Base-by-base conservation (phyloP, 1,140 invertebrate genomes). In the Drosophila bifasciata region DNA sequence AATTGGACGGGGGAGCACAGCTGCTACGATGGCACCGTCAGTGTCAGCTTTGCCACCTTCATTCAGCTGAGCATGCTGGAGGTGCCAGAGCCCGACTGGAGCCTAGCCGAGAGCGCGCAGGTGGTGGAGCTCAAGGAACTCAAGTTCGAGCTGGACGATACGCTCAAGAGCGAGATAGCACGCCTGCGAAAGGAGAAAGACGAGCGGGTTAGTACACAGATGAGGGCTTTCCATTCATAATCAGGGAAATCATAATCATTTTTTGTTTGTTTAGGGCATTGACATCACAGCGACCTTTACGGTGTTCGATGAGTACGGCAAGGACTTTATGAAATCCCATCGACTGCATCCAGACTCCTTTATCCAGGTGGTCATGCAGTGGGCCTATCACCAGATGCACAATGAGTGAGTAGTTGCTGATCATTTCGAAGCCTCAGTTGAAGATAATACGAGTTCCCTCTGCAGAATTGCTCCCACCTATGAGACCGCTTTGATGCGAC, bases 311-410 rank as follows among this genome's bases (percentile, higher is more conserved):
- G 86, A 90, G 5, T 95, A 93, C 89, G 94, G 94, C 16, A 94
- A 93, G 75, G 85, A 91, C 6, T 93, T 92, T 49, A 91, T 94
- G 45, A 92, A 92, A 55, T 74, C 44, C 3, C 77, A 91, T 21
- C 91, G 92, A 36, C 63, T 94, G 28, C 94, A 95, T 80, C 94
- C 94, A 11, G 94, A 95, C 85, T 92, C 94, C 3, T 94, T 93
- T 86, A 91, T 95, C 15, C 95, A 95, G 91, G 92, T 95, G 69
- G 92, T 93, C 2, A 80, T 96, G 50, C 95, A 96, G 72, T 91
- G 94, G 66, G 92, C 94, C 7, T 95, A 94, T 80, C 94, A 93
- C 66, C 91, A 92, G 52, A 70, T 93, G 51, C 92, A 93, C 76
- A 59, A 89, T 7, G 92, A 89, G 92, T 93, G 71, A 68, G 91